phyloP scores from a whole-genome alignment of 2,888 invertebrate species.

The Parnassius glacialis region DNA sequence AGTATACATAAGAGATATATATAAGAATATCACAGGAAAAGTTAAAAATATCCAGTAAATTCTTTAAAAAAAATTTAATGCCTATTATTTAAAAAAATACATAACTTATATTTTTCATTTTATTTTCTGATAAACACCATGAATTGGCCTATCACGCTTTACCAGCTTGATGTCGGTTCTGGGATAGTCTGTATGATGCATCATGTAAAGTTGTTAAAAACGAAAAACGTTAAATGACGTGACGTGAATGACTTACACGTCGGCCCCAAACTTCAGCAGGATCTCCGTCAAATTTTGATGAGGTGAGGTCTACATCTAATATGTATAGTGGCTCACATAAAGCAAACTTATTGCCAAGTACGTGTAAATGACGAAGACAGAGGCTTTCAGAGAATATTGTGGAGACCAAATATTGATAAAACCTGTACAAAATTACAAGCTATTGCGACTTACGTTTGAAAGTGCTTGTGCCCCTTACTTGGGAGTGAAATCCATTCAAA shows the following conservation, averaged over 20 bases:
- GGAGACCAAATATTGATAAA: constrained; percentile 23
- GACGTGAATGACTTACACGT: constrained; percentile 23
- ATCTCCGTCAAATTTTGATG: constrained; percentile 28
- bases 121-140: no score
- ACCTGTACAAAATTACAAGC: constrained; percentile 26
- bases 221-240: constrained; percentile 30
- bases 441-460: constrained; percentile 26
- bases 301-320: constrained; percentile 27
- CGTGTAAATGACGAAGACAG: constrained; percentile 24
- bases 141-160: no score
- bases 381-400: constrained; percentile 29
- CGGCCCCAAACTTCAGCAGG: constrained; percentile 31
- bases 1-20: no score
- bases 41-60: no score
- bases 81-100: no score
- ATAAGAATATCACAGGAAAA: no score
- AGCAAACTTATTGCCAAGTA: constrained; percentile 31
- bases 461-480: constrained; percentile 16
- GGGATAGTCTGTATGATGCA: constrained; percentile 11
- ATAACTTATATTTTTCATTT: no score
- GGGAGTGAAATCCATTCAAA: constrained; percentile 29
- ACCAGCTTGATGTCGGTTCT: no score
- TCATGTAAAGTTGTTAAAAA: constrained; percentile 26
- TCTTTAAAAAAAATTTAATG: no score
- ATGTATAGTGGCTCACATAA: constrained; percentile 25